Base-by-base conservation (phyloP, 2,888 invertebrate genomes). In the Clusia tigrina region DNA sequence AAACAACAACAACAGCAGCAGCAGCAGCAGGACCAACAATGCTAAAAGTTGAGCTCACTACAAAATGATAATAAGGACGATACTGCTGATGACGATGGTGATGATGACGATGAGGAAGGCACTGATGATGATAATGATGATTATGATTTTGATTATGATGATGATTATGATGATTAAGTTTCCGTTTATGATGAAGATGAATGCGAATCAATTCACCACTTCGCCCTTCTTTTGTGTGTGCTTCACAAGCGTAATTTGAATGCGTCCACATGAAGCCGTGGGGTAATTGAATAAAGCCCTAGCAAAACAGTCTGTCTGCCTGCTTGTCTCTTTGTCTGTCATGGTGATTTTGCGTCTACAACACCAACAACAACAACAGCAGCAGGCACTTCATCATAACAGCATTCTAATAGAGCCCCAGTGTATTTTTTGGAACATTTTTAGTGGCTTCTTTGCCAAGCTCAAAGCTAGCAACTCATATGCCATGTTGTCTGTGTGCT, bases 201-300 rank as follows among this genome's bases (percentile, higher is more conserved):
- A 5, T 5, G 6, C 12, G 32, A 12, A 32, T 32, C 6, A 32
- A 32, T 32, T 32, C 32, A 32, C 12, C 32, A 32, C 32, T 32
- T 32, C 32, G 32, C 32, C 32, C 12, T n/a, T n/a, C n/a, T n/a
- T n/a, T n/a, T n/a, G n/a, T 32, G 12, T 32, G 32, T 32, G 12
- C 32, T 32, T n/a, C n/a, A 32, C 5, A 32, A 32, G 5, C 12
- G 42, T 10, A 42, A 42, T 42, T 42, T 42, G 2, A n/a, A 10
- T 42, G 42, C n/a, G 10, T 42, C n/a, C 42, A 6, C n/a, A 17
- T 42, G 42, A 42, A 42, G n/a, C 42, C n/a, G 42, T 48, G 48
- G 22, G 48, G 48, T 48, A 48, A 48, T 48, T 48, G 48, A 48
- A 48, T 20, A 48, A 48, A 48, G 22, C 48, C 22, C 20, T 5